These are phyloP conservation scores for Coregonus ussuriensis DNA, from an alignment of 2,797 vertebrate genomes.

Conservation along the genomic window DNA sequence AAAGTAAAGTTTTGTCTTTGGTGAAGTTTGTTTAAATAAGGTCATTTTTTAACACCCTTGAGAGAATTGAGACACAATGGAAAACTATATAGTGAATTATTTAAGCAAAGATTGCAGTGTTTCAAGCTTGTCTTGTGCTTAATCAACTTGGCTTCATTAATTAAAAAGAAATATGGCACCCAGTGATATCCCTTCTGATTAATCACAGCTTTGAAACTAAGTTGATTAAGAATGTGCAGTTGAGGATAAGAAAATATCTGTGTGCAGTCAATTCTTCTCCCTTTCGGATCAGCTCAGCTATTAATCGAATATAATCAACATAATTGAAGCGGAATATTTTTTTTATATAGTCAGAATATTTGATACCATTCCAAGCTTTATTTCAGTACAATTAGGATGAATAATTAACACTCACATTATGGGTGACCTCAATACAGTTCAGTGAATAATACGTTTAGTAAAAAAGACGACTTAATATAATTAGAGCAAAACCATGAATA, in stretches of 20 bases:
- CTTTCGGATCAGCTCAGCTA: slow-evolving; percentile 28
- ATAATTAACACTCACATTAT: slow-evolving; percentile 45
- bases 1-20: not conserved
- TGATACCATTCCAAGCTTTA: slow-evolving; percentile 33
- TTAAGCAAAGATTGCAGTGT: slow-evolving; percentile 31
- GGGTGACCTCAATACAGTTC: slow-evolving; percentile 27
- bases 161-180: slow-evolving; percentile 28
- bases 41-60: slow-evolving; percentile 1
- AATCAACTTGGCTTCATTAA: slow-evolving; percentile 34
- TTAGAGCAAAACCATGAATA: slow-evolving; percentile 37
- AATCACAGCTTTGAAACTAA: slow-evolving; percentile 46
- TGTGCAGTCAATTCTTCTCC: slow-evolving; percentile 19
- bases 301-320: slow-evolving; percentile 32
- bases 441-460: slow-evolving; percentile 32
- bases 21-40: not conserved
- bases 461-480: slow-evolving; percentile 42
- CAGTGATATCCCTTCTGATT: slow-evolving; percentile 43
- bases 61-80: not conserved
- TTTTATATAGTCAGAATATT: slow-evolving; percentile 28
- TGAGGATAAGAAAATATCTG: slow-evolving; percentile 24
- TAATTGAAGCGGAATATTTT: slow-evolving; percentile 36
- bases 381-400: slow-evolving; percentile 44
- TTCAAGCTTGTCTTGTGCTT: slow-evolving; percentile 38
- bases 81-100: slow-evolving; percentile 23
- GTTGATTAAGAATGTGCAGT: slow-evolving; percentile 38